Conservation (phyloP, 2,113 vertebrate genomes). For the Eubucco bourcierii region DNA sequence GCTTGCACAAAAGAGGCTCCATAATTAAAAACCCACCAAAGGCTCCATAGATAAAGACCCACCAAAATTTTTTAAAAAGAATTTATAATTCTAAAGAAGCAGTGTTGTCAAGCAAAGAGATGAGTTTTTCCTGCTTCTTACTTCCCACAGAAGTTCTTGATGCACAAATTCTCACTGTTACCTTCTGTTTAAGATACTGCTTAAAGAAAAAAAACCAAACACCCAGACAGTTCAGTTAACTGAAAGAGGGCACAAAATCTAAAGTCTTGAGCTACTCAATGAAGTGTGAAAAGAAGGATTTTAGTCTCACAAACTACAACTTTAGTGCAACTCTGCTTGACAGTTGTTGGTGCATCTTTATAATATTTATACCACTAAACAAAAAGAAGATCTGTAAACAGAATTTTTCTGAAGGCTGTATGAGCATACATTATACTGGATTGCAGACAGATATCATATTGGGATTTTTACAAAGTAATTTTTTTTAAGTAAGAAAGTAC, state of each 20-base stretch:
- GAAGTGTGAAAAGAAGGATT: background rate
- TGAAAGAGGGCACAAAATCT: background rate
- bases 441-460: constrained; percentile 13
- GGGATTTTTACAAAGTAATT: constrained; percentile 41
- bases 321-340: background rate
- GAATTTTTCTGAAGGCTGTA: constrained; percentile 49
- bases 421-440: constrained; percentile 32
- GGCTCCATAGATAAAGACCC: too few relatives aligned
- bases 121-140: background rate
- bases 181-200: background rate
- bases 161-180: background rate
- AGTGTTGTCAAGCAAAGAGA: background rate
- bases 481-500: constrained; percentile 29
- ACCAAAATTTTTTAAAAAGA: background rate
- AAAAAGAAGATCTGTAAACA: constrained; percentile 56
- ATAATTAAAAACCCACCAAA: background rate
- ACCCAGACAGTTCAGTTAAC: background rate
- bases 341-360: background rate
- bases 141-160: background rate
- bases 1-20: background rate
- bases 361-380: background rate
- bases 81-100: background rate
- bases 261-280: background rate
- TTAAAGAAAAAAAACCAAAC: background rate
- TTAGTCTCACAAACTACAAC: background rate